Evolutionary conservation across 2,888 invertebrate species (phyloP).

Genomic region (Smittia sp.): DNA sequence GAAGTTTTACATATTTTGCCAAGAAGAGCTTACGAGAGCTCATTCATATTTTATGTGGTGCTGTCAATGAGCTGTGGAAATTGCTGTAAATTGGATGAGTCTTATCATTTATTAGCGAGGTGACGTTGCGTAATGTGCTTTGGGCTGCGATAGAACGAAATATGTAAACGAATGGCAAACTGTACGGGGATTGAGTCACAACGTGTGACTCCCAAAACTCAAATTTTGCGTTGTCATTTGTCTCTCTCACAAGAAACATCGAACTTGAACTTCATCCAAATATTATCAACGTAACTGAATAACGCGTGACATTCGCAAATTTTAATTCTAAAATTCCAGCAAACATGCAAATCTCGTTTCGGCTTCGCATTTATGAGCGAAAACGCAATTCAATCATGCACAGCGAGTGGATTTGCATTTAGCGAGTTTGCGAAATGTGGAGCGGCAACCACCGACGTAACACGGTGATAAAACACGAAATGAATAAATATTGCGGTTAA

Average conservation of each 20-base stretch:
- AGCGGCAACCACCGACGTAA: neutral
- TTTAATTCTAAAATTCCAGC: neutral
- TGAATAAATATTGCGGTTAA: neutral
- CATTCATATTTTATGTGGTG: neutral
- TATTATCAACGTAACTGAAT: too few relatives aligned
- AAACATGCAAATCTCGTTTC: slow-evolving; percentile 3
- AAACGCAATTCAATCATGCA: neutral
- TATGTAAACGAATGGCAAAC: neutral
- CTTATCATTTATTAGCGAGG: neutral
- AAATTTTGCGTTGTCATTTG: too few relatives aligned
- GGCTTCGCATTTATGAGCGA: neutral
- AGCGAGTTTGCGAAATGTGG: neutral
- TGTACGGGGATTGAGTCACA: too few relatives aligned
- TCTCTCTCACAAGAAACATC: too few relatives aligned
- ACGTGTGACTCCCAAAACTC: too few relatives aligned
- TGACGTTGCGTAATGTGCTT: too few relatives aligned
- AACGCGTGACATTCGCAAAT: too few relatives aligned
- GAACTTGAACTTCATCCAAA: too few relatives aligned
- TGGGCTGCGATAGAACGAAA: too few relatives aligned
- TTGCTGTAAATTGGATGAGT: neutral
- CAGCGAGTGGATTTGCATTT: slow-evolving; percentile 5
- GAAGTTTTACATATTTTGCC: neutral
- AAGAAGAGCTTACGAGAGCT: neutral
- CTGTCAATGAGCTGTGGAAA: neutral
- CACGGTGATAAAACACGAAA: neutral